Evolutionary conservation across 2,888 invertebrate genomes (phyloP), one percentile per base, ranked within the genome.

Genomic region (Leucophora obtusa): DNA sequence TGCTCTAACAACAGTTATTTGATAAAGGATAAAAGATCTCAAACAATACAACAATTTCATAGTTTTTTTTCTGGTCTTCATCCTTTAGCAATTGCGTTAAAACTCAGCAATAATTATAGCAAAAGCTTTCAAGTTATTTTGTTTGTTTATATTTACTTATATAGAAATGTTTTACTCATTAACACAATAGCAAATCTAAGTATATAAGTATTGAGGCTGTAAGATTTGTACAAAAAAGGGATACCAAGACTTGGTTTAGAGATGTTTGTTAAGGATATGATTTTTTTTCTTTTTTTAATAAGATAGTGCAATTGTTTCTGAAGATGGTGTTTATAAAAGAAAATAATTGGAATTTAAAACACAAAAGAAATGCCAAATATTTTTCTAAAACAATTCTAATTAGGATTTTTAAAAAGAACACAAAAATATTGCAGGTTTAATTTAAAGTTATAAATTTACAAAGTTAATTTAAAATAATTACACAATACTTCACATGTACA

Each of bases 71-170:
- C 10, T 35, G 2, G 8, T 35, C 10, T 35, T 35, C n/a, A 9
- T 35, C 51, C 50, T 0, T 43, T 62, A n/a, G n/a, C n/a, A n/a
- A n/a, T 10, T 79, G 75, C 62, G 75, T 62, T 75, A 68, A 75
- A 72, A 76, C 72, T 72, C 79, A 75, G 65, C 76, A 80, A 76
- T 76, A 68, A 76, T 76, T 80, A 72, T 68, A 18, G 38, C 63
- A 62, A 53, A 47, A 51, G 43, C 43, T 15, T 24, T 47, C 15
- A 65, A 66, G 53, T 47, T 21, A 38, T 33, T 47, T 47, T 70
- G 38, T 56, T 17, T 15, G 10, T 28, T 47, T 58, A n/a, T 15
- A 62, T 28, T 43, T 50, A 17, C 28, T 54, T 28, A 21, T 62
- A 10, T 28, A 58, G 6, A 28, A 76, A 59, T 76, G 28, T 76